Conservation (phyloP, 2,888 invertebrate genomes). For the Encarsia formosa region DNA sequence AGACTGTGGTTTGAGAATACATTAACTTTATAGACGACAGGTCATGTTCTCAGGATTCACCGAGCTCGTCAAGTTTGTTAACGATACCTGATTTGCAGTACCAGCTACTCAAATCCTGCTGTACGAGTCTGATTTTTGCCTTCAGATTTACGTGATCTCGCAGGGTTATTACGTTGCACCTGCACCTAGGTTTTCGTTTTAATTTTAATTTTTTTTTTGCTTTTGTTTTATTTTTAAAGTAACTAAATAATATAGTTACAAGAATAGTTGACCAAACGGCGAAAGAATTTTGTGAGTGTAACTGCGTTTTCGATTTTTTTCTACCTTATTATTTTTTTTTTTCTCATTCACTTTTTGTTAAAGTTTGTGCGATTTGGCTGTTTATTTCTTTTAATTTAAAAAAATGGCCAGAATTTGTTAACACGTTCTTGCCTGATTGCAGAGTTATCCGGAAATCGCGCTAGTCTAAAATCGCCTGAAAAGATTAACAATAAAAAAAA, state of each 20-base stretch:
- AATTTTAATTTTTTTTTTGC: constrained; percentile 11
- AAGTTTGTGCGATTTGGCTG: constrained; percentile 20
- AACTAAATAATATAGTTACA: constrained; percentile 12
- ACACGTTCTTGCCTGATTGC: constrained; percentile 37
- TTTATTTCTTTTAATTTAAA: too few species aligned
- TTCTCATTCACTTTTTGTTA: constrained; percentile 17
- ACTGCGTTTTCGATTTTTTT: constrained; percentile 16
- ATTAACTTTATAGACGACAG: constrained; percentile 25
- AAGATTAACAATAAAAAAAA: constrained; percentile 11
- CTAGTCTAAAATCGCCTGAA: constrained; percentile 20
- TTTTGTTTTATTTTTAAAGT: constrained; percentile 23
- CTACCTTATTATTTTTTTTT: constrained; percentile 12
- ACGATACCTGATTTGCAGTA: constrained; percentile 30
- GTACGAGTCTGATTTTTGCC: constrained; percentile 21
- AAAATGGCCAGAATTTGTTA: constrained; percentile 28
- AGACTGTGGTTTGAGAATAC: constrained; percentile 47
- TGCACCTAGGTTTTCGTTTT: constrained; percentile 24
- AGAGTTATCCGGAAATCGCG: constrained; percentile 36
- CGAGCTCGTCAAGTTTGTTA: constrained; percentile 34
- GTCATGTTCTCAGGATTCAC: constrained; percentile 10
- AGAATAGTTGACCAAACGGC: background rate
- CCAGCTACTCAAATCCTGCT: constrained; percentile 22
- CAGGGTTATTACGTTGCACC: constrained; percentile 25
- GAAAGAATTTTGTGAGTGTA: constrained; percentile 7
- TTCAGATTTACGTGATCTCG: constrained; percentile 26